These are phyloP conservation scores for Lymantria monacha DNA, from an alignment of 2,888 invertebrate genomes.

Conservation along the genomic window DNA sequence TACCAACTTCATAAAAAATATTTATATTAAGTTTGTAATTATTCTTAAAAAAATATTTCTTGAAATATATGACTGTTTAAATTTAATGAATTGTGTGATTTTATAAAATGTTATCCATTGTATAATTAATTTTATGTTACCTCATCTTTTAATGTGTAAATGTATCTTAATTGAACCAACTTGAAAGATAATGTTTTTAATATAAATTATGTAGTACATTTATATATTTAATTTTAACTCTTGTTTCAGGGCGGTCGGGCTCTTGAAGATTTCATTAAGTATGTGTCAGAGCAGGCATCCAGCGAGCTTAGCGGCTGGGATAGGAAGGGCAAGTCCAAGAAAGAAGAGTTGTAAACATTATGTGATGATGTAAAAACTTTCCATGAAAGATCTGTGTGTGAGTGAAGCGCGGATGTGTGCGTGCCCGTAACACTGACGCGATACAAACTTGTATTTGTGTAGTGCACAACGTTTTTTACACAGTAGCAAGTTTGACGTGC, in stretches of 20 bases:
- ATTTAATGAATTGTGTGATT: too few relatives aligned
- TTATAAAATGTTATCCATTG: too few relatives aligned
- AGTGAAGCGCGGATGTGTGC: constrained; percentile 39
- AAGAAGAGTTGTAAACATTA: constrained; percentile 70
- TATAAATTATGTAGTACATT: too few relatives aligned
- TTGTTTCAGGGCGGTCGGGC: constrained; percentile 92
- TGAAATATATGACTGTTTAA: too few relatives aligned
- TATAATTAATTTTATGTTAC: too few relatives aligned
- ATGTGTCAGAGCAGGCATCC: constrained; percentile 95
- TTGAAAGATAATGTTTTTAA: too few relatives aligned
- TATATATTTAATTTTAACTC: not conserved
- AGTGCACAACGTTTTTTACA: constrained; percentile 14
- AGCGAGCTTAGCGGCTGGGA: constrained; percentile 93
- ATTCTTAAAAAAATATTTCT: too few relatives aligned
- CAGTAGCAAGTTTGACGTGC: constrained; percentile 27
- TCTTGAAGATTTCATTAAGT: constrained; percentile 96
- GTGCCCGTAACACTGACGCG: constrained; percentile 19
- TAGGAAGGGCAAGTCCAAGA: constrained; percentile 87
- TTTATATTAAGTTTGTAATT: too few relatives aligned
- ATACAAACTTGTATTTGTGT: constrained; percentile 13
- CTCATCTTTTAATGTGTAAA: too few relatives aligned
- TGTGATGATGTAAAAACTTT: constrained; percentile 54
- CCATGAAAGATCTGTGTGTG: constrained; percentile 73
- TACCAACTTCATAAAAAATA: too few relatives aligned
- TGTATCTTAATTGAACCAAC: too few relatives aligned